Percentiles rank a stretch among this genome's conserved stretches.
Conservation (phyloP, 2,113 vertebrate species). For the Reinhardtius hippoglossoides region DNA sequence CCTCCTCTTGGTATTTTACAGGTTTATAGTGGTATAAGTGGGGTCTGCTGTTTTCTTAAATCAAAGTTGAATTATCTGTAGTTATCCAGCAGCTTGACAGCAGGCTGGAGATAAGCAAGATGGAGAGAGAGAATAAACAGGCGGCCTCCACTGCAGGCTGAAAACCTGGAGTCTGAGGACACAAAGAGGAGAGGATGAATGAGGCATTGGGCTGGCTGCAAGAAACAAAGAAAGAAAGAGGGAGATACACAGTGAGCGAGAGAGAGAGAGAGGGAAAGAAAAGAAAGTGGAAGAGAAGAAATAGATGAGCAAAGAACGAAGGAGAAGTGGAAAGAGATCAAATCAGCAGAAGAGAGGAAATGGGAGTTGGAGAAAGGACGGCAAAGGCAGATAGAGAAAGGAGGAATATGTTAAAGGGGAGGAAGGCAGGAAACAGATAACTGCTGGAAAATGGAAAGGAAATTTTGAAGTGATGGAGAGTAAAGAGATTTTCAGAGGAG, state of each 20-base stretch:
- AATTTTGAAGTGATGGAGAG: background rate
- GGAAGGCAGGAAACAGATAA: constrained; percentile 12
- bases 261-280: constrained; percentile 4
- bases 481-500: background rate
- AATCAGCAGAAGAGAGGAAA: constrained; percentile 28
- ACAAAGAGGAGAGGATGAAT: constrained; percentile 69
- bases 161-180: constrained; percentile 57
- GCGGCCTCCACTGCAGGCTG: constrained; percentile 57
- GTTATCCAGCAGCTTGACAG: constrained; percentile 67
- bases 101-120: constrained; percentile 71
- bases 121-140: constrained; percentile 75
- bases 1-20: constrained; percentile 21
- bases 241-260: background rate
- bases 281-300: background rate
- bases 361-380: constrained; percentile 5
- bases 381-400: constrained; percentile 12
- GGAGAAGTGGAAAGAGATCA: constrained; percentile 6
- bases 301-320: background rate
- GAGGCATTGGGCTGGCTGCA: constrained; percentile 40
- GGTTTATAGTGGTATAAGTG: constrained; percentile 8
- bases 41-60: constrained; percentile 50
- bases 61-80: constrained; percentile 66
- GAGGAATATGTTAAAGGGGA: constrained; percentile 21
- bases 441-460: constrained; percentile 15
- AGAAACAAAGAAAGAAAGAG: constrained; percentile 18